Evolutionary conservation across 2,888 invertebrate genomes (phyloP), one percentile per base, ranked within the genome.

Genomic region (Lacanobia oleracea): DNA sequence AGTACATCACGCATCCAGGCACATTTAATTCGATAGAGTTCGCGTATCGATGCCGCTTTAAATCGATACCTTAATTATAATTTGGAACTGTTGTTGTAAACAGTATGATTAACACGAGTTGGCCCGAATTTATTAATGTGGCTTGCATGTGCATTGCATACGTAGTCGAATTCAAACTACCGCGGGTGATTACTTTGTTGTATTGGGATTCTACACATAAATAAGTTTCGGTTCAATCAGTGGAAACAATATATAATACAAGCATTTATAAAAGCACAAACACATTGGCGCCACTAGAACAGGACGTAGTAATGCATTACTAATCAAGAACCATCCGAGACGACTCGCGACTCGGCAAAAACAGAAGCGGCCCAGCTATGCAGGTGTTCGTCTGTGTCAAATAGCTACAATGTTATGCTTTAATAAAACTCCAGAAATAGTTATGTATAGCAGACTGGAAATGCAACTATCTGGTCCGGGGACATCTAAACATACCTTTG

Each of bases 381-480:
- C 81, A 83, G 81, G 79, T 80, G 81, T 83, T 83, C 81, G 84
- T 84, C 84, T 86, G 84, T 82, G 86, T 89, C 89, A 85, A 87
- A 87, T 83, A 87, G 85, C 89, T 89, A 92, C 92, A 92, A 90
- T 91, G 93, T 92, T 91, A 90, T 91, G 91, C 91, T 92, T 92
- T 93, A 94, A 91, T 94, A 93, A 93, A 94, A 94, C 91, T 91
- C 88, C 86, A 86, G 88, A 90, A 94, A 93, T 92, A 93, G 91
- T 92, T 93, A 93, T 89, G 89, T 91, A 93, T 85, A 92, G 89
- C 91, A 91, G 89, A 93, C 92, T 93, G 91, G 93, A 93, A 95
- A 95, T 94, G 94, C 94, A 94, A 94, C 94, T 94, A 95, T 94
- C 94, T 94, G 92, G 88, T 94, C 91, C 89, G 90, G 92, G 91